phyloP scores from a whole-genome alignment of 2,797 vertebrate species.

The Sebastes steindachneri region DNA sequence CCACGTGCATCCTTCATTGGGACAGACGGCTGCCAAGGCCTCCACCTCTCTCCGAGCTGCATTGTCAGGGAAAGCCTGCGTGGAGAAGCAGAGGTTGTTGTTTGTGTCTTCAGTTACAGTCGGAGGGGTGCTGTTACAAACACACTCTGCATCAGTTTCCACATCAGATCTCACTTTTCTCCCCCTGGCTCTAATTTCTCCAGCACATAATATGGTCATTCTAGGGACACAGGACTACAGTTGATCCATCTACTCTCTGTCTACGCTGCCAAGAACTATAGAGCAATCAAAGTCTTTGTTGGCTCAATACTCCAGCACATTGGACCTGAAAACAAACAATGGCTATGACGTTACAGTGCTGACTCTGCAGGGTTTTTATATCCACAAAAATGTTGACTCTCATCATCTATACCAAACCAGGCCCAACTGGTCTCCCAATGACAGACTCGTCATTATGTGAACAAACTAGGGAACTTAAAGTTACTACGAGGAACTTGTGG shows the following conservation, averaged over 20 bases:
- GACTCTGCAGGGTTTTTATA: not conserved
- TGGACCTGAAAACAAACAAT: conserved; percentile 8
- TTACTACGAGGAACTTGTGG: not conserved
- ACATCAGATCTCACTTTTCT: conserved; percentile 1
- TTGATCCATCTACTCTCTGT: not conserved
- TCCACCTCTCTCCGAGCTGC: conserved; percentile 96
- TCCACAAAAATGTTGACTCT: not conserved
- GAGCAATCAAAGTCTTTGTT: not conserved
- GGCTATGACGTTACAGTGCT: not conserved
- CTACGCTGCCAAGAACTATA: not conserved
- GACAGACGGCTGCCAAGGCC: conserved; percentile 90
- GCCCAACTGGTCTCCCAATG: not conserved
- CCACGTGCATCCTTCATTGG: conserved; percentile 92
- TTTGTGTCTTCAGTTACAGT: conserved; percentile 34
- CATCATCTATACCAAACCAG: not conserved
- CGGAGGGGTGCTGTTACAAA: conserved; percentile 10
- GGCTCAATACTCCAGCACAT: not conserved
- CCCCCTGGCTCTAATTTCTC: conserved; percentile 29
- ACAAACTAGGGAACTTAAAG: not conserved
- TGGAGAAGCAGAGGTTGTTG: conserved; percentile 19
- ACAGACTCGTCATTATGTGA: not conserved
- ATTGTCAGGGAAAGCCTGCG: conserved; percentile 95
- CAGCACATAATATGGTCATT: conserved; percentile 9
- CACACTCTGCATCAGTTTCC: conserved; percentile 28
- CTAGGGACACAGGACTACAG: not conserved